These are phyloP conservation scores for Musca vetustissima DNA, from an alignment of 1,140 invertebrate species.

Conservation along the genomic window DNA sequence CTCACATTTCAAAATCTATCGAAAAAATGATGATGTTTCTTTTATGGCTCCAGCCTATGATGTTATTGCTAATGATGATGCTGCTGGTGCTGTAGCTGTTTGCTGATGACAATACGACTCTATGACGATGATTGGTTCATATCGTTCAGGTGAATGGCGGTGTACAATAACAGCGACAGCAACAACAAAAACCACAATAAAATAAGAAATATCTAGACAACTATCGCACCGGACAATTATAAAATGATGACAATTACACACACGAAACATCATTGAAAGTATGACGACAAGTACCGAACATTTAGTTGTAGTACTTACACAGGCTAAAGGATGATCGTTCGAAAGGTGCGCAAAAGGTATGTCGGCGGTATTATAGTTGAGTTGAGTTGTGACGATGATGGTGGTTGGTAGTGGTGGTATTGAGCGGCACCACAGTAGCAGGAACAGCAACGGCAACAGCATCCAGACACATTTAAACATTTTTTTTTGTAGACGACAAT, in stretches of 20 bases:
- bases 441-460: background rate
- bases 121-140: slow-evolving; percentile 2
- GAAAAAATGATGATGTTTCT: too few species aligned
- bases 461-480: background rate
- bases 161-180: background rate
- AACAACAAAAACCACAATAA: too few species aligned
- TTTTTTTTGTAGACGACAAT: slow-evolving; percentile 8
- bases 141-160: background rate
- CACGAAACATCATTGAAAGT: slow-evolving; percentile 18
- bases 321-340: background rate
- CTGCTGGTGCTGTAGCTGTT: background rate
- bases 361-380: slow-evolving; percentile 9
- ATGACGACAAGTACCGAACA: slow-evolving; percentile 4
- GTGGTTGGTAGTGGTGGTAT: too few species aligned
- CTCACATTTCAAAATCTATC: too few species aligned
- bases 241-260: slow-evolving; percentile 26
- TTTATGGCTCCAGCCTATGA: too few species aligned
- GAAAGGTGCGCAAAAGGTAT: slow-evolving; percentile 20
- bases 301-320: background rate
- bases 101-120: background rate
- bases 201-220: background rate
- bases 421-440: background rate
- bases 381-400: too few species aligned
- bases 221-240: slow-evolving; percentile 12
- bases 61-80: too few species aligned